A percentile compares a stretch with the other conserved stretches of the same genome.
Conservation (phyloP, 2,797 vertebrate genomes). For the Phalanger gymnotis region DNA sequence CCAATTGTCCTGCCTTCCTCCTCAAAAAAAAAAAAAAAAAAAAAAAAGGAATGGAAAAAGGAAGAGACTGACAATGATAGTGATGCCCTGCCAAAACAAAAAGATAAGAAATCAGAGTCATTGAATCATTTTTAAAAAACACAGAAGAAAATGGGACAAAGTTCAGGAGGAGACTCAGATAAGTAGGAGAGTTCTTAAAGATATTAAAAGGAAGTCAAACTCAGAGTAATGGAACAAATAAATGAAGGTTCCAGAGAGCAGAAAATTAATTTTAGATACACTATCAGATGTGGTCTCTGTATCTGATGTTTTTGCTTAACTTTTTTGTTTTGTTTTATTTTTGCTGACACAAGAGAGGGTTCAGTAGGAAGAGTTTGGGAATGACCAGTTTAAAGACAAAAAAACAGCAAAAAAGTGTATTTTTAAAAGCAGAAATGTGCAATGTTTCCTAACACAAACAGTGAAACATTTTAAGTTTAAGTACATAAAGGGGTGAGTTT, state of each 20-base stretch:
- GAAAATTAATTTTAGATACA: neutral
- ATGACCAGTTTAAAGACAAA: neutral
- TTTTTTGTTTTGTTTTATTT: neutral
- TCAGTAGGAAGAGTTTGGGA: neutral
- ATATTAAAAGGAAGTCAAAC: conserved; percentile 1
- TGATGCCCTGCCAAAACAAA: neutral
- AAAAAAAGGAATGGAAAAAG: neutral
- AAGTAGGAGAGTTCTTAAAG: neutral
- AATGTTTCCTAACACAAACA: neutral
- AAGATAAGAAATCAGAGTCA: neutral
- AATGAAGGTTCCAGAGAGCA: neutral
- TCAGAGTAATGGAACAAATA: neutral
- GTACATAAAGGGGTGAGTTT: neutral
- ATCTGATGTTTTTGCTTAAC: neutral
- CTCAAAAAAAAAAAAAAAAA: too few relatives aligned
- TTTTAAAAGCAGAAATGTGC: neutral
- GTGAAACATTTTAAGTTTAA: neutral
- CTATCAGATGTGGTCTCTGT: neutral
- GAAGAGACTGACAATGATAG: neutral
- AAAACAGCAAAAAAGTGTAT: neutral
- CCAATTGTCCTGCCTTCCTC: too few relatives aligned
- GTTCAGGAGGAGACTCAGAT: neutral
- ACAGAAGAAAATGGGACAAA: neutral
- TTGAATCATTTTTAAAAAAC: neutral
- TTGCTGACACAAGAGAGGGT: neutral